Base-by-base conservation (phyloP, 2,797 vertebrate species). In the Melanotaenia maccullochi region DNA sequence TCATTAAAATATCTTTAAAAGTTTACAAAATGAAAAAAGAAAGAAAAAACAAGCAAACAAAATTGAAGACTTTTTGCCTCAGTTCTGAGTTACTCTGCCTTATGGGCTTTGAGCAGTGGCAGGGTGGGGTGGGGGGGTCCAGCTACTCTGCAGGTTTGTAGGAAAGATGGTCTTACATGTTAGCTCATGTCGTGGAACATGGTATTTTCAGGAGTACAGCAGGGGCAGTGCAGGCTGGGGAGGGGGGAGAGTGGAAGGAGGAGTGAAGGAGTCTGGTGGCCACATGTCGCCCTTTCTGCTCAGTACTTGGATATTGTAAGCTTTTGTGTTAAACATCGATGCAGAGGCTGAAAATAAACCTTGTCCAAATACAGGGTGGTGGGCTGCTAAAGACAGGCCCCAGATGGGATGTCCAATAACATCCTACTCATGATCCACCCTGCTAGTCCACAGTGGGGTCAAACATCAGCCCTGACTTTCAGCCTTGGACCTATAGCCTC, bases 221-320 rank as follows among this genome's bases (percentile, higher is more conserved):
- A 83, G 87, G 91, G 87, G 85, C 73, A 85, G 88, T 55, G 52
- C 82, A 65, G 88, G 80, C 72, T 81, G 83, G 20, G 44, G 70
- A 42, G 28, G 70, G 70, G 51, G 73, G 56, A 22, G 36, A 32
- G 35, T 49, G 73, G 44, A 58, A 68, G 55, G 40, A 57, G 73
- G 62, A 71, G 71, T 82, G 85, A 87, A 91, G 81, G 89, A 90
- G 90, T 93, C 94, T 95, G 95, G 94, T 92, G 91, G 91, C 95
- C 95, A 95, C 94, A 95, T 95, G 95, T 94, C 86, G 65, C 88
- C 73, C 58, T 76, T 86, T 72, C 82, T 80, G 85, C 85, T 90
- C 75, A 59, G 77, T 25, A 79, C 83, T 61, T 66, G 83, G 90
- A 87, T 87, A 87, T 85, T 83, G 84, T 79, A 78, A 84, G 84